Evolutionary conservation across 2,888 invertebrate species (phyloP).

Genomic region (Chymomyza fuscimana): DNA sequence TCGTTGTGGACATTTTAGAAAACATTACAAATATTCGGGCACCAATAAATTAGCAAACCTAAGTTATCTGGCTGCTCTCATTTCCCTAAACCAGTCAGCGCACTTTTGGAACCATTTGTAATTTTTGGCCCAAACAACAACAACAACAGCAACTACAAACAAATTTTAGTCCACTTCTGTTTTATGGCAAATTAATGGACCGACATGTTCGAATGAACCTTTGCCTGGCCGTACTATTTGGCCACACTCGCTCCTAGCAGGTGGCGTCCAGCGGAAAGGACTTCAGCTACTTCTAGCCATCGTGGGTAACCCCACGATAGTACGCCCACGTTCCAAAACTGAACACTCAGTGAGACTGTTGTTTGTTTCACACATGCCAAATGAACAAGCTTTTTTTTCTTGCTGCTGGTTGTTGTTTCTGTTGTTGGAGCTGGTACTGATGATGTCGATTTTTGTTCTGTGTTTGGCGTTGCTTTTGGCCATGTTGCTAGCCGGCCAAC

Average conservation of each 20-base stretch:
- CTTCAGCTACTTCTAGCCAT: slow-evolving; percentile 3
- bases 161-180: slow-evolving; percentile 76
- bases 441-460: slow-evolving; percentile 52
- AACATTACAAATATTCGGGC: slow-evolving; percentile 59
- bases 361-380: slow-evolving; percentile 70
- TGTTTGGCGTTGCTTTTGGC: slow-evolving; percentile 43
- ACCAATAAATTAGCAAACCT: slow-evolving; percentile 58
- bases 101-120: slow-evolving; percentile 55
- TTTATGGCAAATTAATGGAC: slow-evolving; percentile 78
- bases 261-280: slow-evolving; percentile 47
- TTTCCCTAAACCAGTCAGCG: background rate
- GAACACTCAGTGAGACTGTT: slow-evolving; percentile 22
- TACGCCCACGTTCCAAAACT: background rate
- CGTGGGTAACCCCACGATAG: background rate
- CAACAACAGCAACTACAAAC: slow-evolving; percentile 58
- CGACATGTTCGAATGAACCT: slow-evolving; percentile 53
- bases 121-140: slow-evolving; percentile 51
- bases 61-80: slow-evolving; percentile 20
- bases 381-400: slow-evolving; percentile 58
- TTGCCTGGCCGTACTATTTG: slow-evolving; percentile 22
- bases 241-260: slow-evolving; percentile 55
- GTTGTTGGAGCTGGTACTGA: slow-evolving; percentile 30
- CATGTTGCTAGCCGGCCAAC: slow-evolving; percentile 64
- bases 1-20: slow-evolving; percentile 66
- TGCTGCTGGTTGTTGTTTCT: slow-evolving; percentile 24